A percentile compares a stretch with the other conserved stretches of the same genome.
phyloP scores from a whole-genome alignment of 2,113 vertebrate species.

The Toxotes jaculatrix region DNA sequence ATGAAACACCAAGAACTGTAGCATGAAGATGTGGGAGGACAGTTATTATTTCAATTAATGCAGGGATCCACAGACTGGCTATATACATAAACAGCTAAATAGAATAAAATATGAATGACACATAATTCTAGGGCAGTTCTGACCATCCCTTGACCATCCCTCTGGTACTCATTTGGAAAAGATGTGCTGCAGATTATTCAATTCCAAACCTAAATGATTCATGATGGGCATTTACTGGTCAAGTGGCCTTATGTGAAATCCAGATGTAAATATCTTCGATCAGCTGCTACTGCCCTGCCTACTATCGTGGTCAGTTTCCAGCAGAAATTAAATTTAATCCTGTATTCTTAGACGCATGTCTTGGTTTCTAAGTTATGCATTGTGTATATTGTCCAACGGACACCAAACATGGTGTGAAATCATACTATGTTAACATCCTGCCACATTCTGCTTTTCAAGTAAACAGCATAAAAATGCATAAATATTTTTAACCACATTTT shows the following conservation, averaged over 20 bases:
- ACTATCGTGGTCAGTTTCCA: background rate
- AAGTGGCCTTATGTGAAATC: constrained; percentile 3
- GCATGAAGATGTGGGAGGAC: background rate
- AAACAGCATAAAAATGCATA: background rate
- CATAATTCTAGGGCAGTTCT: background rate
- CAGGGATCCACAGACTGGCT: background rate
- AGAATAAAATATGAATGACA: background rate
- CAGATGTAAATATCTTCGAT: constrained; percentile 23
- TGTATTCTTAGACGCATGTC: background rate
- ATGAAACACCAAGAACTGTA: background rate
- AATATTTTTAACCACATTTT: background rate
- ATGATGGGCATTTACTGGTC: background rate
- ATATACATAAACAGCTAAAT: background rate
- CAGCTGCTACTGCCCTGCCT: background rate
- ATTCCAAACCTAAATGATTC: constrained; percentile 28
- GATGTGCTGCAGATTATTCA: constrained; percentile 15
- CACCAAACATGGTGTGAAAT: background rate
- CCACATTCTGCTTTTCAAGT: background rate
- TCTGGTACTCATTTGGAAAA: constrained; percentile 31
- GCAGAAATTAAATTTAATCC: background rate
- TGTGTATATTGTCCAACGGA: background rate
- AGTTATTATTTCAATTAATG: background rate
- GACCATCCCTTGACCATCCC: background rate
- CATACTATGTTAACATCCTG: background rate
- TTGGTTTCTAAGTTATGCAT: constrained; percentile 19